Evolutionary conservation across 2,113 vertebrate genomes (phyloP).

Genomic region (Phoxinus phoxinus): DNA sequence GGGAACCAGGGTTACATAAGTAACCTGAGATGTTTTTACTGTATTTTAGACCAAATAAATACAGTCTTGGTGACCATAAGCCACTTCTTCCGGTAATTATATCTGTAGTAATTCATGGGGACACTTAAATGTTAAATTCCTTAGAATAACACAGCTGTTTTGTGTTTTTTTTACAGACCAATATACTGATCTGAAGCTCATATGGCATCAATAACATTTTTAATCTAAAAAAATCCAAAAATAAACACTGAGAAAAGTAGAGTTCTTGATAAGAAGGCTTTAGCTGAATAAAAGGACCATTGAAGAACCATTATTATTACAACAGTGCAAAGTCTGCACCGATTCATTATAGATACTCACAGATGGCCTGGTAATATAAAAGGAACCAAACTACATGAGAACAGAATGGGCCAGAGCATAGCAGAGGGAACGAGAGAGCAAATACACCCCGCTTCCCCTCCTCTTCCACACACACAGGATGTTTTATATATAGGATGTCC

Average conservation of each 20-base stretch:
- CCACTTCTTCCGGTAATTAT: background rate
- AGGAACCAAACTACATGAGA: slow-evolving; percentile 17
- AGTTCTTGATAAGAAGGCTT: background rate
- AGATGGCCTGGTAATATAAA: slow-evolving; percentile 20
- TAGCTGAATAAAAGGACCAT: background rate
- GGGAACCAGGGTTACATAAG: no score
- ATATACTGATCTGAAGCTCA: background rate
- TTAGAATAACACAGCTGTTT: background rate
- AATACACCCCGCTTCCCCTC: background rate
- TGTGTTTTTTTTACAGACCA: background rate
- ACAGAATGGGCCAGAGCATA: slow-evolving; percentile 19
- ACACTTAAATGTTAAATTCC: background rate
- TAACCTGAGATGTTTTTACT: no score
- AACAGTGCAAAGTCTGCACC: background rate
- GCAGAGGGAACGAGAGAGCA: background rate
- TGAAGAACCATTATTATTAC: slow-evolving; percentile 1
- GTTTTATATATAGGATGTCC: slow-evolving; percentile 27
- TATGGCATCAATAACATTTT: background rate
- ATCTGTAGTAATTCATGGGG: background rate
- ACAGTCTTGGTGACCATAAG: background rate
- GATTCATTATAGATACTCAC: slow-evolving; percentile 23
- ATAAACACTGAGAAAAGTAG: background rate
- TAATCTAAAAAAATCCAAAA: background rate
- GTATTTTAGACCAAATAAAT: background rate
- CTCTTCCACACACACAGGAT: background rate